Evolutionary conservation across 2,797 vertebrate genomes (phyloP), one percentile per base, ranked within the genome.

Genomic region (Melanotaenia trifasciata): DNA sequence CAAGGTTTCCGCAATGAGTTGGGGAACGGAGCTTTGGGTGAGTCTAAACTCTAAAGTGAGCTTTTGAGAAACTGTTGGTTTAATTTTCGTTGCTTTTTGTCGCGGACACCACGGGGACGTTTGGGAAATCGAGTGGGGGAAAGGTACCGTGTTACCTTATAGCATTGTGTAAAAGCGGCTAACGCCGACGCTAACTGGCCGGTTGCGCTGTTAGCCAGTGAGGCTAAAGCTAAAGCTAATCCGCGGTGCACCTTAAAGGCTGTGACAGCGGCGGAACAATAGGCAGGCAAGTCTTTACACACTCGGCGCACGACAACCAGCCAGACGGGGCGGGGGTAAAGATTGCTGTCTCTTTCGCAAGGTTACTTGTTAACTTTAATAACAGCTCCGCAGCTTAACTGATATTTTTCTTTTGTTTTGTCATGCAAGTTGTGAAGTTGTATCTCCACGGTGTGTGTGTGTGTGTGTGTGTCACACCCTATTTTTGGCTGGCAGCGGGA

Each of bases 11-110:
- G 89, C 91, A 26, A 96, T 96, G 96, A 95, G 93, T 91, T 96
- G 96, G 96, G 96, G 96, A 91, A 95, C 95, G 78, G 95, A 96
- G 88, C 94, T 96, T 63, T 96, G 96, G 96, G 96, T 96, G 89
- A 73, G 95, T 94, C 35, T n/a, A 5, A 72, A 68, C 57, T 68
- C 64, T 64, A 3, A 7, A 14, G 5, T 24, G 28, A 54, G 28
- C 60, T 70, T 68, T 0, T 16, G 9, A 11, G 0, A 0, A 1
- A 0, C 4, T 51, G 38, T 32, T 61, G 2, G 45, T 33, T 28
- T 36, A 53, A 2, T 58, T 70, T 56, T 28, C 36, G n/a, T 28
- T 74, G 22, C 63, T 18, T 60, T 75, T 43, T 50, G 50, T 20
- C 60, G 16, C 32, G 22, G 74, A 35, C 64, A 75, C 71, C 62